phyloP scores from a whole-genome alignment of 2,888 invertebrate genomes.

The Hermaeophaga mercurialis region DNA sequence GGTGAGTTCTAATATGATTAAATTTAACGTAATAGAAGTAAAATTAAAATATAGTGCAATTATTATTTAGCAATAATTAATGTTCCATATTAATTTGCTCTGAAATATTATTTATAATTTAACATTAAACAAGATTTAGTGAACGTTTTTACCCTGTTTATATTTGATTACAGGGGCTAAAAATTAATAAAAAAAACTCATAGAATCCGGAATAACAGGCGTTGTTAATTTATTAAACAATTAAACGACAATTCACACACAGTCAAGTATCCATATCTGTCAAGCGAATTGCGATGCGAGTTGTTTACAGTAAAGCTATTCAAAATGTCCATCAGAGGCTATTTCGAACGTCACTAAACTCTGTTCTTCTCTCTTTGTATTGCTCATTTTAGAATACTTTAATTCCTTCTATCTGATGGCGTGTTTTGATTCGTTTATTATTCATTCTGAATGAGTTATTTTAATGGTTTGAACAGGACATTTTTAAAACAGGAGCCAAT shows the following conservation, averaged over 20 bases:
- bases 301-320: conserved; percentile 60
- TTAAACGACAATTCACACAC: conserved; percentile 54
- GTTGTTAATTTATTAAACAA: conserved; percentile 37
- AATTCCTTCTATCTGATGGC: conserved; percentile 2
- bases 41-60: too few relatives aligned
- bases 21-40: too few relatives aligned
- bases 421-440: conserved; percentile 14
- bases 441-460: conserved; percentile 1
- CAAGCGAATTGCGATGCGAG: conserved; percentile 47
- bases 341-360: conserved; percentile 69
- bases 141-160: too few relatives aligned
- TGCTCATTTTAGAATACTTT: conserved; percentile 37
- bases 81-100: too few relatives aligned
- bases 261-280: conserved; percentile 53
- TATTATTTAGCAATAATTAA: too few relatives aligned
- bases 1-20: too few relatives aligned
- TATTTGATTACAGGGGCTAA: too few relatives aligned
- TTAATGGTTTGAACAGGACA: conserved; percentile 1
- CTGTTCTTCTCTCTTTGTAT: conserved; percentile 56
- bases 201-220: conserved; percentile 16
- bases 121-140: too few relatives aligned
- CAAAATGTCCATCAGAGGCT: conserved; percentile 69
- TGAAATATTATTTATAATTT: too few relatives aligned
- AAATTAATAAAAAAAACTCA: conserved; percentile 17
- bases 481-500: conserved; percentile 8